These are phyloP conservation scores for Spodoptera litura DNA, from an alignment of 1,140 invertebrate species.

Conservation along the genomic window DNA sequence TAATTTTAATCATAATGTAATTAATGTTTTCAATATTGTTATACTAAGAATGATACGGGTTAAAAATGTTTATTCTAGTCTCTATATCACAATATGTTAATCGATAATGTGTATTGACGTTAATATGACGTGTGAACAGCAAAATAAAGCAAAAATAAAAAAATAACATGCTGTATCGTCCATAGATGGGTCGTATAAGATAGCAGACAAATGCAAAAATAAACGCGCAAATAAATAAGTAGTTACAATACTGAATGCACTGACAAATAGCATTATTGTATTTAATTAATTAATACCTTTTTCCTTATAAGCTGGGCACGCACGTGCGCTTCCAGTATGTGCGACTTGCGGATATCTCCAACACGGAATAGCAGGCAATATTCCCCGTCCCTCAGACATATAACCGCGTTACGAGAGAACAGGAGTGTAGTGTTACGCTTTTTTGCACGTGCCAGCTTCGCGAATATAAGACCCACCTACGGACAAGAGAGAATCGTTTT, in stretches of 20 bases:
- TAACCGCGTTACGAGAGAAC: constrained; percentile 84
- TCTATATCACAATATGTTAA: too few relatives aligned
- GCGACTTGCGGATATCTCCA: constrained; percentile 86
- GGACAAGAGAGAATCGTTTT: constrained; percentile 81
- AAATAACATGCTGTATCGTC: constrained; percentile 44
- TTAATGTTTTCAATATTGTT: too few relatives aligned
- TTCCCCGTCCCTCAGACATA: constrained; percentile 85
- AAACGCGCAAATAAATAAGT: constrained; percentile 43
- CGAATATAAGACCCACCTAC: constrained; percentile 87
- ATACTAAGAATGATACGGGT: too few relatives aligned
- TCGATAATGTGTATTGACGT: too few relatives aligned
- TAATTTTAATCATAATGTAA: background rate
- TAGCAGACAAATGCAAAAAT: constrained; percentile 40
- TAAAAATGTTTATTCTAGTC: too few relatives aligned
- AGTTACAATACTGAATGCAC: constrained; percentile 49
- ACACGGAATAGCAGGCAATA: constrained; percentile 86
- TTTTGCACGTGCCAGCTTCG: constrained; percentile 85
- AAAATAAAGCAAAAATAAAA: constrained; percentile 44
- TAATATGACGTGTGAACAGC: too few relatives aligned
- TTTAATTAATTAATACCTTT: constrained; percentile 75
- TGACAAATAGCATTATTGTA: constrained; percentile 36
- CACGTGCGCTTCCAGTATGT: constrained; percentile 85
- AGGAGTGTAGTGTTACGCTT: constrained; percentile 85
- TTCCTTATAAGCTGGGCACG: constrained; percentile 85
- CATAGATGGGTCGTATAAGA: constrained; percentile 45